phyloP scores from a whole-genome alignment of 1,140 invertebrate species.

The Phymorhynchus buccinoides region DNA sequence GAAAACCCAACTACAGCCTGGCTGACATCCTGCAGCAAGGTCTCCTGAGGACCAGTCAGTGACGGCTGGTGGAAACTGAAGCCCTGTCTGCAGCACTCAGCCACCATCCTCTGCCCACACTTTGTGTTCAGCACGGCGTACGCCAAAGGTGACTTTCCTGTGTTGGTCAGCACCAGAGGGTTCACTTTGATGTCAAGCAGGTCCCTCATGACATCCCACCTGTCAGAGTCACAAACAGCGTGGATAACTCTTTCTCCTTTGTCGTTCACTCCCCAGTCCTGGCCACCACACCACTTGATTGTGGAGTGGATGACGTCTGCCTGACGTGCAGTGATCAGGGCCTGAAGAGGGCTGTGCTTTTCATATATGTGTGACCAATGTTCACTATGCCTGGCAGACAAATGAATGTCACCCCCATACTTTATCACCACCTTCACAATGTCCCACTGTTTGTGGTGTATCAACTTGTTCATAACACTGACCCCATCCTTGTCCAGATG shows the following conservation, averaged over 20 bases:
- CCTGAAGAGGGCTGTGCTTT: constrained; percentile 2
- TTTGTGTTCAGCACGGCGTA: neutral
- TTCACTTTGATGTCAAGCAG: neutral
- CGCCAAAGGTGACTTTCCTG: neutral
- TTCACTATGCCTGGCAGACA: too few species aligned
- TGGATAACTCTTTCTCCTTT: neutral
- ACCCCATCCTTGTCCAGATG: neutral
- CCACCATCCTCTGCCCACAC: neutral
- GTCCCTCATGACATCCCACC: neutral
- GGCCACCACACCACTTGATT: neutral
- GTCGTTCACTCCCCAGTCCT: neutral
- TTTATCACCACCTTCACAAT: constrained; percentile 1
- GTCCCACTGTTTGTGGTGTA: neutral
- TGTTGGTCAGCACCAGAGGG: neutral
- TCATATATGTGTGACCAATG: too few species aligned
- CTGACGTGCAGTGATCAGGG: neutral
- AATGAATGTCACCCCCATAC: constrained; percentile 3
- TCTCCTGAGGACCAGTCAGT: neutral
- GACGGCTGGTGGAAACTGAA: neutral
- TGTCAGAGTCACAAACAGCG: neutral
- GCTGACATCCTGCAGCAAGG: neutral
- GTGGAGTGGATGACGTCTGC: neutral
- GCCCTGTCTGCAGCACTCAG: constrained; percentile 10
- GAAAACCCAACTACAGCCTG: neutral
- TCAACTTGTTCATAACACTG: neutral